A percentile compares a stretch with the other conserved stretches of the same genome.
Evolutionary conservation across 2,113 vertebrate species (phyloP).

Genomic region (Bufo bufo): DNA sequence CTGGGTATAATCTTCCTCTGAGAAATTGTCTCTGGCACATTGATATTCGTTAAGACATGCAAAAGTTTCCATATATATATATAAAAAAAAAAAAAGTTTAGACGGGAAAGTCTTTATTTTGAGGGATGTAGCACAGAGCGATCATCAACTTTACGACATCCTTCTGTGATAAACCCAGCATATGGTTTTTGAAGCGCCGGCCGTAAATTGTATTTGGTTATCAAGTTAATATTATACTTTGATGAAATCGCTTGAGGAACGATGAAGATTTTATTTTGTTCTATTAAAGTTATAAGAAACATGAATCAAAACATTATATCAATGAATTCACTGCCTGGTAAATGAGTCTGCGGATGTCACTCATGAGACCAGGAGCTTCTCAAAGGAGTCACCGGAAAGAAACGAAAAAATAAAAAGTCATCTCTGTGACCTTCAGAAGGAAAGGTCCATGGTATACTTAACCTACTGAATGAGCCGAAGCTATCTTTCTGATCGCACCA

Average conservation of each 20-base stretch:
- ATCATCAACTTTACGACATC: slow-evolving; percentile 60
- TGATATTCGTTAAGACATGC: not conserved
- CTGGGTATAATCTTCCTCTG: not conserved
- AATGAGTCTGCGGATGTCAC: not conserved
- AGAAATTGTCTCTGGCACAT: not conserved
- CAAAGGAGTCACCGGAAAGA: not conserved
- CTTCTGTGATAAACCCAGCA: slow-evolving; percentile 63
- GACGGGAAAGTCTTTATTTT: slow-evolving; percentile 66
- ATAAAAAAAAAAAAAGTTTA: slow-evolving; percentile 50
- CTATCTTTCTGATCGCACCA: not conserved
- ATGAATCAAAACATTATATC: slow-evolving; percentile 58
- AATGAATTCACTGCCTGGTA: slow-evolving; percentile 7
- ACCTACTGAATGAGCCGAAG: not conserved
- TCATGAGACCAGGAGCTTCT: not conserved
- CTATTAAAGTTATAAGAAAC: slow-evolving; percentile 61
- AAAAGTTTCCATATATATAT: not conserved
- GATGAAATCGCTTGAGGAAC: slow-evolving; percentile 60
- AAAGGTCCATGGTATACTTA: not conserved
- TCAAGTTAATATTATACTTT: slow-evolving; percentile 63
- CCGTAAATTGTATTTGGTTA: slow-evolving; percentile 56
- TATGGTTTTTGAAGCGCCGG: slow-evolving; percentile 56
- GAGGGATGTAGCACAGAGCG: slow-evolving; percentile 60
- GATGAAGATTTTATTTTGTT: slow-evolving; percentile 61
- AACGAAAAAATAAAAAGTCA: not conserved
- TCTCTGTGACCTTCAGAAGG: not conserved